Evolutionary conservation across 2,113 vertebrate species (phyloP).

Genomic region (Piprites chloris): DNA sequence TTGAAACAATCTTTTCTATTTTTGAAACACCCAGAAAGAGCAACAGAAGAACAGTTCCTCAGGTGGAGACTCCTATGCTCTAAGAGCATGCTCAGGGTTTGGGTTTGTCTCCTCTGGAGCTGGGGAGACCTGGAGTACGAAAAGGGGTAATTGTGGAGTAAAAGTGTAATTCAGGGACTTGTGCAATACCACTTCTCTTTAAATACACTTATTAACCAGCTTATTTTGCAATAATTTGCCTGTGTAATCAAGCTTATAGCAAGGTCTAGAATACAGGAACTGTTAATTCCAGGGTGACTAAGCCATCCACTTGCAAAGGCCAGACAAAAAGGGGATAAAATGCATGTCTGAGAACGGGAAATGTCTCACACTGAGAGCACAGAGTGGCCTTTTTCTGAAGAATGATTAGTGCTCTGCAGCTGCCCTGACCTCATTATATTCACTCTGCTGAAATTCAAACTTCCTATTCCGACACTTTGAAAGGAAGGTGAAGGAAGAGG

Average conservation of each 20-base stretch:
- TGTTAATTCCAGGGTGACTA: slow-evolving; percentile 33
- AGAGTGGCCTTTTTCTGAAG: slow-evolving; percentile 28
- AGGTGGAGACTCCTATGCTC: not conserved
- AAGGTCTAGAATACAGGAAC: not conserved
- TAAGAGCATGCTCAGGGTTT: not conserved
- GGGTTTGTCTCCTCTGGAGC: not conserved
- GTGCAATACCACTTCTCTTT: not conserved
- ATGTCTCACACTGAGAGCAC: slow-evolving; percentile 5
- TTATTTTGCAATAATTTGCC: slow-evolving; percentile 28
- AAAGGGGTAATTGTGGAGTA: not conserved
- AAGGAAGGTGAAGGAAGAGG: not conserved
- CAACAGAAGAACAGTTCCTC: not conserved
- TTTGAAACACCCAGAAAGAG: not conserved
- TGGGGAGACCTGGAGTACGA: not conserved
- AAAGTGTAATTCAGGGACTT: not conserved
- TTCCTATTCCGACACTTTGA: not conserved
- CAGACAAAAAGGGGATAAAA: slow-evolving; percentile 24
- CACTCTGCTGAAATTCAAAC: slow-evolving; percentile 6
- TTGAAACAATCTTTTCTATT: not conserved
- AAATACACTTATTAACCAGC: not conserved
- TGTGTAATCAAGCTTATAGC: not conserved
- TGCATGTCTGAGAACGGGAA: not conserved
- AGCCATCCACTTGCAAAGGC: not conserved
- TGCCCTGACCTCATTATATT: slow-evolving; percentile 40
- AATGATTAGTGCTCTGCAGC: not conserved